phyloP scores from a whole-genome alignment of 2,113 vertebrate genomes.

The Catagonus wagneri region DNA sequence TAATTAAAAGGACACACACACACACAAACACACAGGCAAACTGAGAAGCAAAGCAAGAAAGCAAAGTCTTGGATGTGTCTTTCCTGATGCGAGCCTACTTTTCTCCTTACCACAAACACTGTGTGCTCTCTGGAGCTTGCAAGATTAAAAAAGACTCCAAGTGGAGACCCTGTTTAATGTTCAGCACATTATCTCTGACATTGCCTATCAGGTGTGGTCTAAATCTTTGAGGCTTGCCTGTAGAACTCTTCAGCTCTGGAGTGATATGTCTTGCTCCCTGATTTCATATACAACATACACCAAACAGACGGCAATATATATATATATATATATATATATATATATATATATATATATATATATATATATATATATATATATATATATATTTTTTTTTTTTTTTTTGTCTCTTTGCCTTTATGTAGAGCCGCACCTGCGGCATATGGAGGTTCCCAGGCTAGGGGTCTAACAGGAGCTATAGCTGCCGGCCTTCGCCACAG shows the following conservation, averaged over 20 bases:
- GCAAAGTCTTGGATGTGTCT: not conserved
- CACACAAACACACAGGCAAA: not conserved
- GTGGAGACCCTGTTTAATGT: not conserved
- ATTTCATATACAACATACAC: not conserved
- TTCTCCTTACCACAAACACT: not conserved
- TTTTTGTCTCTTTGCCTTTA: too few relatives aligned
- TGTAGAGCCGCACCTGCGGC: too few relatives aligned
- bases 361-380: too few relatives aligned
- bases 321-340: too few relatives aligned
- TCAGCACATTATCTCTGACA: not conserved
- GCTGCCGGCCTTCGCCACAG: too few relatives aligned
- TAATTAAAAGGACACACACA: not conserved
- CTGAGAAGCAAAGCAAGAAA: not conserved
- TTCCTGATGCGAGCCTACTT: not conserved
- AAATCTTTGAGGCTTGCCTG: not conserved
- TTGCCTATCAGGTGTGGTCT: not conserved
- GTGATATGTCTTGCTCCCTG: not conserved
- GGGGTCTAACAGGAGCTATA: too few relatives aligned
- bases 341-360: too few relatives aligned
- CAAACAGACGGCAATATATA: too few relatives aligned
- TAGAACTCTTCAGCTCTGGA: not conserved
- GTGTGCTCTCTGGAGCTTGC: not conserved
- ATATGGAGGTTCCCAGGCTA: too few relatives aligned
- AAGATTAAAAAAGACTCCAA: not conserved
- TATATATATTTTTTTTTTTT: too few relatives aligned